Base-by-base conservation (phyloP, 2,797 vertebrate genomes). In the Rachycentron canadum region DNA sequence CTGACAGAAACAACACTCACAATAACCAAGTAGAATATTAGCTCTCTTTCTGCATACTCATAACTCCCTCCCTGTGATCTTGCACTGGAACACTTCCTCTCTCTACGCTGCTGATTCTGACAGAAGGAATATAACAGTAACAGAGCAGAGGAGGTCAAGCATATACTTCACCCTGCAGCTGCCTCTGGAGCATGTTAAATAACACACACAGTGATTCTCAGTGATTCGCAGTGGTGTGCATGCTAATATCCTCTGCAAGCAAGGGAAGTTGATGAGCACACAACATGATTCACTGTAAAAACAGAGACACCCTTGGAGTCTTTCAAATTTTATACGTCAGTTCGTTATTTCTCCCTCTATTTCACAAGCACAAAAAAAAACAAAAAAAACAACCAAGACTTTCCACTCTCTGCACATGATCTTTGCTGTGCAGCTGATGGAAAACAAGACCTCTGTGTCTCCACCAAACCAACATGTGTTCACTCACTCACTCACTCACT, bases 211-310 rank as follows among this genome's bases (percentile, higher is more conserved):
- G 13, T 28, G 21, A 75, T 41, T 62, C 47, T 75, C 21, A 64
- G 73, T n/a, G n/a, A n/a, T n/a, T n/a, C n/a, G 60, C 53, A 55
- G 74, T 50, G 56, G 49, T 41, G 72, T 58, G 62, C 50, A 50
- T 71, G 71, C 38, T 60, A 58, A 25, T 34, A n/a, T 32, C 30
- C 34, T 78, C 68, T 59, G 2, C 16, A 36, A 86, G 58, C 60
- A 79, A 40, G 66, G 21, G 63, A 77, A 38, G 73, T n/a, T 38
- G 64, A 76, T 67, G 78, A 86, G 47, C 56, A 41, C 57, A 71
- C 23, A 21, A 66, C 72, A 88, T 82, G 85, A 91, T 79, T 89
- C 88, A 84, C 67, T 76, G 40, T 68, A 66, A 81, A 88, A 90
- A 89, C 77, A 91, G 78, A 76, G 60, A 82, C 78, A 77, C 52